These are phyloP conservation scores for Acanthosepion lycidas DNA, from an alignment of 2,888 invertebrate genomes.

Conservation along the genomic window DNA sequence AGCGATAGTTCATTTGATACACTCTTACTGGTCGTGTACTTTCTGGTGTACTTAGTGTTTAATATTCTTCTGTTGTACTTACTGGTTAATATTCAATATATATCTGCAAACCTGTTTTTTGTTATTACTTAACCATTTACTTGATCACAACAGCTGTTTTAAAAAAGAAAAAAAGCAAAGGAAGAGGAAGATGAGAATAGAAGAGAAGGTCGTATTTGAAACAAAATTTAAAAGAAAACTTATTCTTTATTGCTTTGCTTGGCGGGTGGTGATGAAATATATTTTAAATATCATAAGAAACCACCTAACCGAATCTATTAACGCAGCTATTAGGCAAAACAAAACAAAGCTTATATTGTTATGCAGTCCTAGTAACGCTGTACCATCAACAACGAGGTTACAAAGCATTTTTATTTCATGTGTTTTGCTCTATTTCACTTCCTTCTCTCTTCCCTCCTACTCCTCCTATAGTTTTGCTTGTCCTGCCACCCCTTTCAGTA, in stretches of 20 bases:
- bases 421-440: not conserved
- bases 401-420: not conserved
- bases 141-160: not conserved
- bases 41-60: too few relatives aligned
- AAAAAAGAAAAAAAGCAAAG: not conserved
- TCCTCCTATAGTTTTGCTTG: not conserved
- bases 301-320: not conserved
- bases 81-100: too few relatives aligned
- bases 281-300: not conserved
- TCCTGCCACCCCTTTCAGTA: not conserved
- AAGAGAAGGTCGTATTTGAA: not conserved
- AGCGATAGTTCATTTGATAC: too few relatives aligned
- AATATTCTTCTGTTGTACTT: too few relatives aligned
- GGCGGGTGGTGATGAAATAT: too few relatives aligned
- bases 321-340: not conserved
- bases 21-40: too few relatives aligned
- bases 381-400: too few relatives aligned
- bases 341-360: not conserved
- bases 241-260: too few relatives aligned
- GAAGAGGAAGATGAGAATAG: fast-evolving
- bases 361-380: not conserved
- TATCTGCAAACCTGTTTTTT: too few relatives aligned
- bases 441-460: not conserved
- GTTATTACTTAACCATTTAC: too few relatives aligned
- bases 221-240: not conserved